Conservation (phyloP, 2,888 invertebrate genomes). For the Cetonia aurata region DNA sequence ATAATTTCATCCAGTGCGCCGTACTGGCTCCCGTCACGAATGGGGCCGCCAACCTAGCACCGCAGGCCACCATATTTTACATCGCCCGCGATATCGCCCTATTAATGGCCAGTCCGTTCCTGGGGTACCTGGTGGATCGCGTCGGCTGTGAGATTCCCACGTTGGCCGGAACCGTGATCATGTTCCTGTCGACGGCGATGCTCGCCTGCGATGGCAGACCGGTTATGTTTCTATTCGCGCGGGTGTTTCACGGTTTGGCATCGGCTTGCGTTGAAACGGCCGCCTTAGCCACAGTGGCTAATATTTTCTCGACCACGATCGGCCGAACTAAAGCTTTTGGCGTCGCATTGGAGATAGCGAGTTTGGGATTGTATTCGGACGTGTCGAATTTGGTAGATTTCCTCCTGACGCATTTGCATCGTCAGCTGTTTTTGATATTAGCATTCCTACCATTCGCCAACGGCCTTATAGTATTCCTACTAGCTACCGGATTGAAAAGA, state of each 20-base stretch:
- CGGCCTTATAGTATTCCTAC: slow-evolving; percentile 1
- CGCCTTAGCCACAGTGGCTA: background rate
- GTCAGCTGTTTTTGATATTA: slow-evolving; percentile 3
- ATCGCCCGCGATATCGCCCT: slow-evolving; percentile 10
- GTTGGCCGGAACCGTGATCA: slow-evolving; percentile 3
- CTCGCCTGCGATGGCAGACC: background rate
- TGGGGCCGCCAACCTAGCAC: background rate
- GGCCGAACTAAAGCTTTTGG: slow-evolving; percentile 15
- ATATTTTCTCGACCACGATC: slow-evolving; percentile 20
- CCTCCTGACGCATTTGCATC: background rate
- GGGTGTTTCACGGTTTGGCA: slow-evolving; percentile 17
- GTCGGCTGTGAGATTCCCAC: slow-evolving; percentile 9
- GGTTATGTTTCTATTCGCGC: slow-evolving; percentile 9
- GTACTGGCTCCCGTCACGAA: slow-evolving; percentile 4
- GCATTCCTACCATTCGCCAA: slow-evolving; percentile 10
- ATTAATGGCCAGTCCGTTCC: slow-evolving; percentile 15
- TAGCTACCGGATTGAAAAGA: slow-evolving; percentile 1
- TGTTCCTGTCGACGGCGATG: slow-evolving; percentile 26
- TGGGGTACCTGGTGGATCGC: slow-evolving; percentile 7
- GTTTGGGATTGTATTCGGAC: slow-evolving; percentile 16
- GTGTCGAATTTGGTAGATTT: background rate
- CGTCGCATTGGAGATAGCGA: slow-evolving; percentile 3
- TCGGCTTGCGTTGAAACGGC: slow-evolving; percentile 12
- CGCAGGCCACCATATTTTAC: slow-evolving; percentile 21
- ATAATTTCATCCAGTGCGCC: slow-evolving; percentile 20